A percentile compares a stretch with the other conserved stretches of the same genome.
Conservation (phyloP, 92 coral and sea anemone species). For the Bergia puertoricense region DNA sequence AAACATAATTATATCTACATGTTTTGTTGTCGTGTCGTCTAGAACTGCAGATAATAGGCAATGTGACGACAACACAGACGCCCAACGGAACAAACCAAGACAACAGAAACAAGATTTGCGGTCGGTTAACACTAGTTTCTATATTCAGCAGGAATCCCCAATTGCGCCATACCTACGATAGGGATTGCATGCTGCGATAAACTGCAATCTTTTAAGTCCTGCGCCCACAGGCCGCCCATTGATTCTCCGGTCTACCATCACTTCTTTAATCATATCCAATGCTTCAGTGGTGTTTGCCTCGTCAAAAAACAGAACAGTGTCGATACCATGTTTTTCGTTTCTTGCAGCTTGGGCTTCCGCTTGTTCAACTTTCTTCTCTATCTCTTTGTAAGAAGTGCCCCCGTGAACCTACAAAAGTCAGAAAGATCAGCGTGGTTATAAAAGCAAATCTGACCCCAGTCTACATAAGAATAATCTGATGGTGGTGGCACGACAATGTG, state of each 20-base stretch:
- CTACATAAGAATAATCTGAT: no score
- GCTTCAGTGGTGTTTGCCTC: slow-evolving; percentile 77
- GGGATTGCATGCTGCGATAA: slow-evolving; percentile 74
- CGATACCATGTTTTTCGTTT: slow-evolving; percentile 52
- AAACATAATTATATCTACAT: no score
- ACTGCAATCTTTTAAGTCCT: slow-evolving; percentile 57
- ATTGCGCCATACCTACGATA: slow-evolving; percentile 56
- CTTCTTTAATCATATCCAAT: slow-evolving; percentile 66
- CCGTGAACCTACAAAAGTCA: slow-evolving; percentile 70
- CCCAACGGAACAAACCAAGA: no score
- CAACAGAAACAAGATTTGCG: no score
- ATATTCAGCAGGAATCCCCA: background rate
- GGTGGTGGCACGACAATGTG: no score
- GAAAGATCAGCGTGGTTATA: no score
- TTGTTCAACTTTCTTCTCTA: slow-evolving; percentile 72
- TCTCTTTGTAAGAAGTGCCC: slow-evolving; percentile 78
- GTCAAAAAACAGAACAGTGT: slow-evolving; percentile 51
- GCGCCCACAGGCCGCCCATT: slow-evolving; percentile 61
- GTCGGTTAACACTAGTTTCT: no score
- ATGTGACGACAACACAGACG: no score
- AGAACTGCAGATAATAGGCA: no score
- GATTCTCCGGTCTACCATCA: slow-evolving; percentile 32
- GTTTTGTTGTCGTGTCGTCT: no score
- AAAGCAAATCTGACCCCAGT: no score
- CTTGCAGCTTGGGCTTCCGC: slow-evolving; percentile 74